Evolutionary conservation across 2,113 vertebrate species (phyloP).

Genomic region (Dendropsophus ebraccatus): DNA sequence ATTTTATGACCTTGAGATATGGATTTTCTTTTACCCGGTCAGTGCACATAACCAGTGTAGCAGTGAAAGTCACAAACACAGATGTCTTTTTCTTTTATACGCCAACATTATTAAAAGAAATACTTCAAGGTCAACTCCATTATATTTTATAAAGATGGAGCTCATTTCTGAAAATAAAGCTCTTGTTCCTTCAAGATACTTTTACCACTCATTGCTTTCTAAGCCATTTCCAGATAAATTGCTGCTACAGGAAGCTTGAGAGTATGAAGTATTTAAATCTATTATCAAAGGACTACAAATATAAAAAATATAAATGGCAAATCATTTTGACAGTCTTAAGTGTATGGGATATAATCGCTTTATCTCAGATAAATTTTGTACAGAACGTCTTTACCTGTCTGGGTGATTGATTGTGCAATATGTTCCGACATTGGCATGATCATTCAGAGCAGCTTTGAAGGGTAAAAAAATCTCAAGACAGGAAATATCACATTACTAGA

Average conservation of each 20-base stretch:
- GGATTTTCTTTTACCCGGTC: slow-evolving; percentile 47
- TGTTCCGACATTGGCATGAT: slow-evolving; percentile 50
- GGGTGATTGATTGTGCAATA: slow-evolving; percentile 57
- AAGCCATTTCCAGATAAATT: slow-evolving; percentile 40
- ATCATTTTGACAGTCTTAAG: slow-evolving; percentile 56
- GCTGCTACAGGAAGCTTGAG: slow-evolving; percentile 5
- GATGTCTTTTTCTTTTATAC: slow-evolving; percentile 38
- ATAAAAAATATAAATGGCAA: slow-evolving; percentile 56
- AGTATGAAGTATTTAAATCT: slow-evolving; percentile 24
- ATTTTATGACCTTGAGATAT: slow-evolving; percentile 50
- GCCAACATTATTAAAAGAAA: slow-evolving; percentile 43
- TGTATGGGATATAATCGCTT: slow-evolving; percentile 51
- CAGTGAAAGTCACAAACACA: slow-evolving; percentile 22
- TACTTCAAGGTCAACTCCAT: slow-evolving; percentile 44
- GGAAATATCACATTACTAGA: slow-evolving; percentile 28
- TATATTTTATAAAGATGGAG: slow-evolving; percentile 14
- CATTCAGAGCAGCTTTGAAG: slow-evolving; percentile 34
- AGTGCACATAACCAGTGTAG: slow-evolving; percentile 22
- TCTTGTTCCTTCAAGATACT: slow-evolving; percentile 32
- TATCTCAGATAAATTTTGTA: slow-evolving; percentile 50
- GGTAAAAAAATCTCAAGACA: slow-evolving; percentile 43
- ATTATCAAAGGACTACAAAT: slow-evolving; percentile 53
- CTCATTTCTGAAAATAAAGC: slow-evolving; percentile 6
- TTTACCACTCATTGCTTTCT: slow-evolving; percentile 18
- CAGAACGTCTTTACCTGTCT: slow-evolving; percentile 57